Conservation (phyloP, 2,888 invertebrate genomes). For the Podabrus alpinus region DNA sequence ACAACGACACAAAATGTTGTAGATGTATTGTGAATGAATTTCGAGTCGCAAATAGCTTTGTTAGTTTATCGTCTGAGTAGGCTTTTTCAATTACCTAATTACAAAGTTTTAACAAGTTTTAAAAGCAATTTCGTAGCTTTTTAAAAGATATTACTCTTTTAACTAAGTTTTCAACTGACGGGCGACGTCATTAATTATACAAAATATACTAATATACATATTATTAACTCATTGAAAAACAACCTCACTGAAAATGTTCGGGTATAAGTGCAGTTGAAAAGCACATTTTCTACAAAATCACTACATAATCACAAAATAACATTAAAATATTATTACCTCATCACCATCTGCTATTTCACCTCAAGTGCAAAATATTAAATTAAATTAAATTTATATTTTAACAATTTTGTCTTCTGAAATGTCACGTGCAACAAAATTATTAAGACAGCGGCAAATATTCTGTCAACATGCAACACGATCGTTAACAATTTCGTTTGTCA, state of each 20-base stretch:
- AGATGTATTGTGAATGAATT: conserved; percentile 1
- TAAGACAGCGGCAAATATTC: conserved; percentile 21
- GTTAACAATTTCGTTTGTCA: conserved; percentile 25
- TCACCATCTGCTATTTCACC: background rate
- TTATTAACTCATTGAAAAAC: conserved; percentile 22
- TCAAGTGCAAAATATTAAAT: background rate
- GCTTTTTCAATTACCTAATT: conserved; percentile 54
- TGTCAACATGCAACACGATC: conserved; percentile 27
- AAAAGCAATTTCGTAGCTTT: conserved; percentile 52
- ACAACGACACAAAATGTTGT: background rate
- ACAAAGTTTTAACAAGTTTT: conserved; percentile 55
- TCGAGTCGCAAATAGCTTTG: conserved; percentile 17
- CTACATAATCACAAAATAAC: background rate
- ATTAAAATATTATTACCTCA: background rate
- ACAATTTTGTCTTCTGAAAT: conserved; percentile 16
- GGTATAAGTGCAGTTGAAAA: background rate
- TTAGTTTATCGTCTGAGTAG: conserved; percentile 38
- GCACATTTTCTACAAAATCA: background rate
- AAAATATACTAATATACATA: conserved; percentile 29
- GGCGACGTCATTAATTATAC: conserved; percentile 31
- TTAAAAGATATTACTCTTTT: conserved; percentile 53
- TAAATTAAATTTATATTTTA: background rate
- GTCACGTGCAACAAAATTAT: conserved; percentile 14
- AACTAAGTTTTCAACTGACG: conserved; percentile 36
- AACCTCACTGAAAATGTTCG: background rate